Evolutionary conservation across 2,113 vertebrate species (phyloP).

Genomic region (Archilochus colubris): DNA sequence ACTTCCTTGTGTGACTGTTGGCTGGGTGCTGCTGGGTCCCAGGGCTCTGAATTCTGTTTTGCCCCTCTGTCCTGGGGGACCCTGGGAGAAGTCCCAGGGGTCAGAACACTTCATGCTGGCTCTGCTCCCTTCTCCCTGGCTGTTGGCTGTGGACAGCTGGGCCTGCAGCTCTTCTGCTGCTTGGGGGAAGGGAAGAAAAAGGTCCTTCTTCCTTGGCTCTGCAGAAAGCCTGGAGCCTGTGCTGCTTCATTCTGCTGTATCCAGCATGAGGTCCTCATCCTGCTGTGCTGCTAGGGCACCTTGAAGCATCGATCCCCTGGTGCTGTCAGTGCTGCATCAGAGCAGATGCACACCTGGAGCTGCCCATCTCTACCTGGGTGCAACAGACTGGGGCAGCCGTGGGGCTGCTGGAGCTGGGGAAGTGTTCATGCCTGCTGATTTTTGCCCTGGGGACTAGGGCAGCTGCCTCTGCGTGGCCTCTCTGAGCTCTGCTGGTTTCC

Average conservation of each 20-base stretch:
- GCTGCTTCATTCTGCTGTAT: not conserved
- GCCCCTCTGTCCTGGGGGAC: rapidly evolving
- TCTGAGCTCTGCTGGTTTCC: not conserved
- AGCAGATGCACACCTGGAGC: rapidly evolving
- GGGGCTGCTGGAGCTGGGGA: not conserved
- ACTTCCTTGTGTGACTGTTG: not conserved
- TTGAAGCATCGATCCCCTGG: not conserved
- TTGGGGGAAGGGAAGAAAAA: slow-evolving; percentile 14
- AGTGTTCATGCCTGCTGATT: rapidly evolving
- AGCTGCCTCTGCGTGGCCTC: not conserved
- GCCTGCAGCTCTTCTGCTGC: not conserved
- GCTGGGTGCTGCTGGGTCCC: not conserved
- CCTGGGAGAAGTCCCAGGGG: not conserved
- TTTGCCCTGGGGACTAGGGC: not conserved
- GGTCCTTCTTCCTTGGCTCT: not conserved
- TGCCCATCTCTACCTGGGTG: not conserved
- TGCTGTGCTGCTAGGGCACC: not conserved
- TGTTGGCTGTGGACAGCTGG: not conserved
- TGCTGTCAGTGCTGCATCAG: not conserved
- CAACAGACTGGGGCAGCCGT: not conserved
- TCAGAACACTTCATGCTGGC: not conserved
- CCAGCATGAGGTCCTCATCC: not conserved
- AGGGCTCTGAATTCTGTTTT: not conserved
- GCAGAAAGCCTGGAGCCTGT: not conserved
- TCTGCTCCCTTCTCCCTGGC: not conserved